Evolutionary conservation across 2,888 invertebrate species (phyloP).

Genomic region (Ectemnius continuus): DNA sequence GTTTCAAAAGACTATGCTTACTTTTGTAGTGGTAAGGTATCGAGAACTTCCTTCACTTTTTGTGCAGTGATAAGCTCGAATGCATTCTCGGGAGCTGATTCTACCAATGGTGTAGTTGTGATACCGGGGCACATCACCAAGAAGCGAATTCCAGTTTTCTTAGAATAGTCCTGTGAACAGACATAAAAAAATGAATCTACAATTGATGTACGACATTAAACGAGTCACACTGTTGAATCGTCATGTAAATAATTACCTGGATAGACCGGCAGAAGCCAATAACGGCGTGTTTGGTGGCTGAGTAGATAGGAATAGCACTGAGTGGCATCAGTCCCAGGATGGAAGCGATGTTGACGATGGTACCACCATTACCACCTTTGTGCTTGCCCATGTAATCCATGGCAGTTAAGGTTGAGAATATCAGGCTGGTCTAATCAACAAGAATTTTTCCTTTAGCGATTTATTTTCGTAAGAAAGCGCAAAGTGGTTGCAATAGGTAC

Average conservation of each 20-base stretch:
- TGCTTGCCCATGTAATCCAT: conserved; percentile 77
- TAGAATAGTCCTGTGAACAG: conserved; percentile 19
- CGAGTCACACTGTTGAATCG: no score
- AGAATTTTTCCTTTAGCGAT: neutral
- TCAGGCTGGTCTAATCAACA: conserved; percentile 20
- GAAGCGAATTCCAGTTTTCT: conserved; percentile 68
- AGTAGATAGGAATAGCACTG: conserved; percentile 78
- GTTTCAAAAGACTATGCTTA: neutral
- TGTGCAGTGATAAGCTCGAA: neutral
- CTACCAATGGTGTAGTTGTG: conserved; percentile 6
- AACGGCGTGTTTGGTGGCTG: conserved; percentile 79
- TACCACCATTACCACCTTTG: conserved; percentile 80
- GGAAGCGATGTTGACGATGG: conserved; percentile 82
- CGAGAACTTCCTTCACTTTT: neutral
- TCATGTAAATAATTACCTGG: conserved; percentile 51
- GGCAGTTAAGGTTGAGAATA: conserved; percentile 65
- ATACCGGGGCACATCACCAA: conserved; percentile 71
- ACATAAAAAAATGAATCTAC: no score
- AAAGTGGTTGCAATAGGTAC: conserved; percentile 45
- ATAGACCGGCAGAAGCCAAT: conserved; percentile 62
- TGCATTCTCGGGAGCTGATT: accelerated
- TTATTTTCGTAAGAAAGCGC: no score
- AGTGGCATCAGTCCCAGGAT: conserved; percentile 79
- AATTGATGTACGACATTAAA: no score
- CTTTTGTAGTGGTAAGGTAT: conserved; percentile 9